A percentile compares a stretch with the other conserved stretches of the same genome.
These are phyloP conservation scores for Hermaeophaga mercurialis DNA, from an alignment of 2,888 invertebrate genomes.

Conservation along the genomic window DNA sequence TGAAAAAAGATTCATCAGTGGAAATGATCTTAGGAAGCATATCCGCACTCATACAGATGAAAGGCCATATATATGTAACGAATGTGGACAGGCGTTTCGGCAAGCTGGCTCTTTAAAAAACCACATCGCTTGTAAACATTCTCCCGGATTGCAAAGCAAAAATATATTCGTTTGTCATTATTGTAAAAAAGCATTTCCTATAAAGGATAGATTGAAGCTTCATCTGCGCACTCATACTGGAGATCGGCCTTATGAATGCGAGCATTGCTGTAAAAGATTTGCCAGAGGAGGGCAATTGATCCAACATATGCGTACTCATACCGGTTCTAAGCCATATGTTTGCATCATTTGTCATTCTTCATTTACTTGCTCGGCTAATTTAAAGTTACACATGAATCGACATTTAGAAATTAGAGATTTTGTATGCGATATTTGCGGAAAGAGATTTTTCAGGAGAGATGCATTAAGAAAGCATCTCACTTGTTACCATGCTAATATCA, in stretches of 20 bases:
- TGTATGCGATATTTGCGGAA: slow-evolving; percentile 80
- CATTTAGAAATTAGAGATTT: slow-evolving; percentile 78
- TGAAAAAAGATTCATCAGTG: slow-evolving; percentile 66
- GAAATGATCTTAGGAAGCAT: slow-evolving; percentile 71
- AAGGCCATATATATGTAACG: slow-evolving; percentile 66
- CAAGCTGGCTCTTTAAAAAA: slow-evolving; percentile 69
- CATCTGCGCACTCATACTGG: slow-evolving; percentile 78
- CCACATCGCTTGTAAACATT: slow-evolving; percentile 66
- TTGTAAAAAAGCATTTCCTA: slow-evolving; percentile 76
- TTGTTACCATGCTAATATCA: slow-evolving; percentile 74
- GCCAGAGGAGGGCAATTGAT: slow-evolving; percentile 76
- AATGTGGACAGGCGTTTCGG: slow-evolving; percentile 68
- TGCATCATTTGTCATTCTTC: slow-evolving; percentile 74
- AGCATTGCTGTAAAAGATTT: slow-evolving; percentile 68
- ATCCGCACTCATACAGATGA: slow-evolving; percentile 69
- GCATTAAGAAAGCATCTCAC: slow-evolving; percentile 77
- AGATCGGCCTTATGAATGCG: slow-evolving; percentile 70
- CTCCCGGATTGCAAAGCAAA: slow-evolving; percentile 52
- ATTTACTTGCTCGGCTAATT: slow-evolving; percentile 70
- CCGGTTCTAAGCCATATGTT: slow-evolving; percentile 71
- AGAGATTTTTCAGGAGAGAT: slow-evolving; percentile 75
- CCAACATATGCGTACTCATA: slow-evolving; percentile 77
- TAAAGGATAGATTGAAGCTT: slow-evolving; percentile 74
- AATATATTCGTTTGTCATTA: slow-evolving; percentile 70
- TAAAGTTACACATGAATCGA: slow-evolving; percentile 68